Evolutionary conservation across 2,797 vertebrate species (phyloP).

Genomic region (Chelidonichthys spinosus): DNA sequence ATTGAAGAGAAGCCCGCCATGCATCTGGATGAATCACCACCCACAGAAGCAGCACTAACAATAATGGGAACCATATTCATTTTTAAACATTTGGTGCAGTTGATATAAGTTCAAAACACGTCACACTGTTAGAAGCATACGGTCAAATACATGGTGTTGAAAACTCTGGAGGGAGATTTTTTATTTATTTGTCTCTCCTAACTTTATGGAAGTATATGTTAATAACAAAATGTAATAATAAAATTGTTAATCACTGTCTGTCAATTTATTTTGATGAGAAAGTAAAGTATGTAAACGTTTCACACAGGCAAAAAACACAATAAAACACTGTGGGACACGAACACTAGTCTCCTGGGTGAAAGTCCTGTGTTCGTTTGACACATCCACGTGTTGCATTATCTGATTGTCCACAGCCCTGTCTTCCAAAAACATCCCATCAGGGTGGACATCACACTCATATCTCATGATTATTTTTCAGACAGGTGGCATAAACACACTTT

Average conservation of each 20-base stretch:
- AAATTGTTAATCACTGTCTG: background rate
- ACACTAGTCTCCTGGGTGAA: too few species aligned
- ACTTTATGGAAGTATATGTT: background rate
- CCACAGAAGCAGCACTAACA: constrained; percentile 15
- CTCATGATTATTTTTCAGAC: background rate
- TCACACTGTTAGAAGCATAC: background rate
- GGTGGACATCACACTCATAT: background rate
- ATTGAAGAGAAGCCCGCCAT: constrained; percentile 4
- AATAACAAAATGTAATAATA: too few species aligned
- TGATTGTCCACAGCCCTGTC: too few species aligned
- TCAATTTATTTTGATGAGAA: background rate
- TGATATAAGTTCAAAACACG: background rate
- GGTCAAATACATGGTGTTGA: background rate
- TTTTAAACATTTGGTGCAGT: background rate
- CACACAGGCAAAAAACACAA: too few species aligned
- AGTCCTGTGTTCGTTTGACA: too few species aligned
- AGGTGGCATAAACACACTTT: constrained; percentile 5
- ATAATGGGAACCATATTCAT: background rate
- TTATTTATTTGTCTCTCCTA: background rate
- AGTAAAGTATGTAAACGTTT: background rate
- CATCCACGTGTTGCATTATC: too few species aligned
- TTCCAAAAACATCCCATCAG: too few species aligned
- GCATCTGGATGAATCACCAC: constrained; percentile 17
- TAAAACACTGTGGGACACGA: too few species aligned
- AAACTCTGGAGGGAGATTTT: background rate